These are phyloP conservation scores for Macaria notata DNA, from an alignment of 2,888 invertebrate genomes.

Conservation along the genomic window DNA sequence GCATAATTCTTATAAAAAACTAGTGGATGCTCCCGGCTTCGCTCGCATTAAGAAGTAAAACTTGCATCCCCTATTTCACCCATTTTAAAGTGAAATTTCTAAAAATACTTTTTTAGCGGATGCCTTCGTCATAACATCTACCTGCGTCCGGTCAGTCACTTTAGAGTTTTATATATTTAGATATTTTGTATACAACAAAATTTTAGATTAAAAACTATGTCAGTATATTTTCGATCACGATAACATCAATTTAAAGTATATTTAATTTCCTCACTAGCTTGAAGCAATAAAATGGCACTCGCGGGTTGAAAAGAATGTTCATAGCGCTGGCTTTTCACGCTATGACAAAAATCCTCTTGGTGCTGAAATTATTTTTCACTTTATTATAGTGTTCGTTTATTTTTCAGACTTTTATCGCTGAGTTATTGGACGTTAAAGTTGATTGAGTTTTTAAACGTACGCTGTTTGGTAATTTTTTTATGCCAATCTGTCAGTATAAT, in stretches of 20 bases:
- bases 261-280: slow-evolving; percentile 42
- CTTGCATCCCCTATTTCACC: no score
- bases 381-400: slow-evolving; percentile 16
- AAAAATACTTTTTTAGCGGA: no score
- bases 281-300: slow-evolving; percentile 41
- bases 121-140: no score
- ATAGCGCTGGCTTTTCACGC: slow-evolving; percentile 37
- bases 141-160: no score
- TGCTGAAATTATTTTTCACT: slow-evolving; percentile 26
- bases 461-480: not conserved
- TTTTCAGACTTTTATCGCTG: slow-evolving; percentile 11
- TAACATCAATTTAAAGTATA: slow-evolving; percentile 25
- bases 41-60: no score
- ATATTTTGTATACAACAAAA: no score
- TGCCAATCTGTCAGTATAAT: no score
- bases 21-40: no score
- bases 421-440: slow-evolving; percentile 13
- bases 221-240: not conserved
- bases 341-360: slow-evolving; percentile 35
- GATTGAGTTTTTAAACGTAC: slow-evolving; percentile 2
- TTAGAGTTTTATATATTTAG: no score
- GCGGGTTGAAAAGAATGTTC: slow-evolving; percentile 43
- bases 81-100: no score
- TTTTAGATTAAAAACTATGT: no score
- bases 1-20: no score